A percentile compares a stretch with the other conserved stretches of the same genome.
phyloP scores from a whole-genome alignment of 2,113 vertebrate genomes.

The Microcebus murinus region DNA sequence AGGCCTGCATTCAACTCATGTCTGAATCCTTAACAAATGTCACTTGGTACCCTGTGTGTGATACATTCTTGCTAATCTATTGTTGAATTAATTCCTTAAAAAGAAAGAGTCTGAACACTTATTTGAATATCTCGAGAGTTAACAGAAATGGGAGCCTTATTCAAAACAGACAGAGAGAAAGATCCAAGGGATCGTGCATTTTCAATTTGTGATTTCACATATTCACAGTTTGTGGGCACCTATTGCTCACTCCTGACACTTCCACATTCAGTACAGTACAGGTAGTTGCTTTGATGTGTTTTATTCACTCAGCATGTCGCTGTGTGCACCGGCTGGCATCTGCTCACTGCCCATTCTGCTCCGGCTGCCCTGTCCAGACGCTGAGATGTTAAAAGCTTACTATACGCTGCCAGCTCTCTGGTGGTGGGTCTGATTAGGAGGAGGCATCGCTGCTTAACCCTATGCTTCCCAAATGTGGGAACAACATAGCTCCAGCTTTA shows the following conservation, averaged over 20 bases:
- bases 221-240: not conserved
- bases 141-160: not conserved
- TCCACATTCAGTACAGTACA: not conserved
- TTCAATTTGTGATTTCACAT: slow-evolving; percentile 53
- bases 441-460: not conserved
- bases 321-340: not conserved
- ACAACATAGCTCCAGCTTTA: not conserved
- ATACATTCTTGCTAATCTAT: not conserved
- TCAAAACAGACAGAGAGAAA: slow-evolving; percentile 42
- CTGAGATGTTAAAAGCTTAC: not conserved
- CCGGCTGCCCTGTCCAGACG: not conserved
- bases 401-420: not conserved
- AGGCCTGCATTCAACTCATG: not conserved
- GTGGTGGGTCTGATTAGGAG: not conserved
- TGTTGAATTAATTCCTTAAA: slow-evolving; percentile 41
- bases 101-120: not conserved
- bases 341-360: not conserved
- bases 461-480: not conserved
- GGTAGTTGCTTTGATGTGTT: slow-evolving; percentile 14
- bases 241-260: not conserved
- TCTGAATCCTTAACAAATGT: not conserved
- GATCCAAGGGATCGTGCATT: slow-evolving; percentile 5
- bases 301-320: not conserved
- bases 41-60: not conserved
- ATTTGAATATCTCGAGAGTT: slow-evolving; percentile 16